Conservation (phyloP, 2,797 vertebrate species). For the Alca torda region DNA sequence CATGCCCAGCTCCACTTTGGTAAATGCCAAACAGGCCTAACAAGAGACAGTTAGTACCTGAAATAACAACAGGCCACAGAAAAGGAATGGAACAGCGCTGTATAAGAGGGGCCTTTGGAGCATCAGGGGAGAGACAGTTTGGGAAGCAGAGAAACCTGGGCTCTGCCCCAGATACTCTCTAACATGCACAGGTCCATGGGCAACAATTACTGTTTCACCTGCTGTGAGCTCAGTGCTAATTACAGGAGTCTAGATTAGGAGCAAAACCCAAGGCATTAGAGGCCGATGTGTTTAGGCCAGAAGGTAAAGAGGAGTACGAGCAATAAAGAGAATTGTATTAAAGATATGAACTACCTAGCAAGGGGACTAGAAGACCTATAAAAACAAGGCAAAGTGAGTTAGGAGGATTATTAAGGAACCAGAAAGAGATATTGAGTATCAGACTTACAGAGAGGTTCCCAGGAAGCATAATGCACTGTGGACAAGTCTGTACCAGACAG, state of each 20-base stretch:
- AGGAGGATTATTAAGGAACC: slow-evolving; percentile 55
- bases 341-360: slow-evolving; percentile 53
- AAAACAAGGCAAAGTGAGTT: slow-evolving; percentile 37
- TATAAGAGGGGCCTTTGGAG: not conserved
- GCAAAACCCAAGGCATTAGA: not conserved
- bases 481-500: slow-evolving; percentile 1
- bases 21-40: not conserved
- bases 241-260: not conserved
- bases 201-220: not conserved
- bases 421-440: slow-evolving; percentile 48
- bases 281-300: slow-evolving; percentile 13
- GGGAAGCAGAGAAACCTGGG: not conserved
- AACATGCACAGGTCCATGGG: not conserved
- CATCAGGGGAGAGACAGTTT: not conserved
- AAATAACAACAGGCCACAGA: not conserved
- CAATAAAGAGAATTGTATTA: slow-evolving; percentile 64
- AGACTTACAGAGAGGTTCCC: not conserved
- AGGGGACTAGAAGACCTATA: slow-evolving; percentile 40
- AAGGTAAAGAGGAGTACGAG: slow-evolving; percentile 40
- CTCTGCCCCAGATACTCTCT: not conserved
- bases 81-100: not conserved
- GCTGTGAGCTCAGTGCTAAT: slow-evolving; percentile 17
- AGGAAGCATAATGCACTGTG: not conserved
- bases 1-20: not conserved
- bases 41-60: not conserved